Conservation (phyloP, 2,888 invertebrate genomes). For the Heliconius ethilla region DNA sequence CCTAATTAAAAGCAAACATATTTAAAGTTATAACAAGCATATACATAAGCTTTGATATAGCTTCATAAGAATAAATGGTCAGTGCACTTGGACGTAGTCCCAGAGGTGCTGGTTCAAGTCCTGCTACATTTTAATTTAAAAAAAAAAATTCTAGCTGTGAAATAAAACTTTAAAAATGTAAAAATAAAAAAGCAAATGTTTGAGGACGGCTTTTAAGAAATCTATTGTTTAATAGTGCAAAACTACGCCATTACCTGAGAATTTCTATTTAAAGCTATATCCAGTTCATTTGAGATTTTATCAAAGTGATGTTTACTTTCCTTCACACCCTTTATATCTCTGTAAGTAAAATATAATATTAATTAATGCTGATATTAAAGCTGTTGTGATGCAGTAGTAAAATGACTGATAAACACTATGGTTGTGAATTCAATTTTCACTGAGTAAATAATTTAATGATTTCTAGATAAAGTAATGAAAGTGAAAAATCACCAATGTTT, state of each 20-base stretch:
- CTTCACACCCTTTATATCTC: conserved; percentile 94
- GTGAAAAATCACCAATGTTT: too few relatives aligned
- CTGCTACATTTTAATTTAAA: neutral
- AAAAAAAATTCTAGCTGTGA: neutral
- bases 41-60: neutral
- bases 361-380: neutral
- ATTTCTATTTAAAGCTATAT: conserved; percentile 91
- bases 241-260: conserved; percentile 84
- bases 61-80: neutral
- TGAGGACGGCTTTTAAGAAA: too few relatives aligned
- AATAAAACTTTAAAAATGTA: neutral
- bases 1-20: conserved; percentile 60
- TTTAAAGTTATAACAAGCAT: neutral
- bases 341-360: conserved; percentile 64
- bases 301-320: conserved; percentile 96
- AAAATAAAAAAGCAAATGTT: neutral
- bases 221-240: neutral
- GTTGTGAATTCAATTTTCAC: too few relatives aligned
- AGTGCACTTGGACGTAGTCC: neutral
- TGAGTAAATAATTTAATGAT: too few relatives aligned
- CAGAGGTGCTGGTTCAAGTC: neutral
- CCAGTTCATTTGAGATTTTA: conserved; percentile 95
- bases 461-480: too few relatives aligned
- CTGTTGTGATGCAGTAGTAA: neutral
- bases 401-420: neutral